Percentiles rank a stretch among this genome's conserved stretches.
phyloP scores from a whole-genome alignment of 1,140 invertebrate species.

The Chrysopa pallens region DNA sequence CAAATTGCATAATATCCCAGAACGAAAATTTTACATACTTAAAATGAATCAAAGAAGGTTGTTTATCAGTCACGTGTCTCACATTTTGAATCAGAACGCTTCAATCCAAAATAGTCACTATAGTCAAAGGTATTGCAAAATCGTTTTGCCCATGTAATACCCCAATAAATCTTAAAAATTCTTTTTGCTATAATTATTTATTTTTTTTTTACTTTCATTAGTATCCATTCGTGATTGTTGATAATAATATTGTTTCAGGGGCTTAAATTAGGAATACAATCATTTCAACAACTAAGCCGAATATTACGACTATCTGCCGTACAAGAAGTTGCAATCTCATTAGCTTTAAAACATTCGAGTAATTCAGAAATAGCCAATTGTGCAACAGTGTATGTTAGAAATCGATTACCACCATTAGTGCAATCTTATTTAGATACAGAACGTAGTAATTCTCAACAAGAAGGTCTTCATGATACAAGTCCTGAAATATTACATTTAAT shows the following conservation, averaged over 20 bases:
- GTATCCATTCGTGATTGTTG: slow-evolving; percentile 2
- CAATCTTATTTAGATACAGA: slow-evolving; percentile 66
- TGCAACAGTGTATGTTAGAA: slow-evolving; percentile 59
- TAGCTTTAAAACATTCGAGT: slow-evolving; percentile 63
- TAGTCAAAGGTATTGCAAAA: no score
- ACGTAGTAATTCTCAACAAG: slow-evolving; percentile 44
- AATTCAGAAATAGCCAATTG: slow-evolving; percentile 51
- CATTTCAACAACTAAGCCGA: slow-evolving; percentile 67
- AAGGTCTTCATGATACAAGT: slow-evolving; percentile 70
- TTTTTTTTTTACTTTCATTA: no score
- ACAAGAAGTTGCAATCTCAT: slow-evolving; percentile 76
- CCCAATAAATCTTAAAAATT: no score
- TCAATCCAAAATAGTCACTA: no score
- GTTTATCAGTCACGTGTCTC: no score
- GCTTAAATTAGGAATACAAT: slow-evolving; percentile 51
- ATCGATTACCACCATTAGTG: slow-evolving; percentile 68
- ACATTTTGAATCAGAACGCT: no score
- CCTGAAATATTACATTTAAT: slow-evolving; percentile 77
- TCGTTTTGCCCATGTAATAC: no score
- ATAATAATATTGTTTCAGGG: slow-evolving; percentile 31
- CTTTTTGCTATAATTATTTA: no score
- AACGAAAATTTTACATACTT: no score
- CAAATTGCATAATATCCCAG: no score
- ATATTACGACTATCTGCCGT: slow-evolving; percentile 65
- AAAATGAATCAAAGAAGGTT: no score